Evolutionary conservation across 1,140 invertebrate genomes (phyloP).

Genomic region (Drosophila sp.): DNA sequence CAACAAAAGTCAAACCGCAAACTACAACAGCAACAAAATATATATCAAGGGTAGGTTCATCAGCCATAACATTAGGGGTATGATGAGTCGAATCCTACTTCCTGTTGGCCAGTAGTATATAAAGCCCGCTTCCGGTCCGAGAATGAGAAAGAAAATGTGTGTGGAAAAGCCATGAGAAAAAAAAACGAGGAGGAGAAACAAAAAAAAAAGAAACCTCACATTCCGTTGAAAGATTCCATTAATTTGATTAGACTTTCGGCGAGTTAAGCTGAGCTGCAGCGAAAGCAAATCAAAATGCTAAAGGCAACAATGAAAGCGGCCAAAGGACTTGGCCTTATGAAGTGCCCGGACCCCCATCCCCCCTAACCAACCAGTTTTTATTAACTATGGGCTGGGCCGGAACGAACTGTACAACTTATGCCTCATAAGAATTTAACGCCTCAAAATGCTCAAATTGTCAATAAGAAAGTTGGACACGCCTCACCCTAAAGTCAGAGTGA

Average conservation of each 20-base stretch:
- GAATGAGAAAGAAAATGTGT: neutral
- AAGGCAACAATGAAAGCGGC: conserved; percentile 29
- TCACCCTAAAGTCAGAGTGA: conserved; percentile 3
- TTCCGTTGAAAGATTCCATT: conserved; percentile 71
- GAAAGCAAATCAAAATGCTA: conserved; percentile 18
- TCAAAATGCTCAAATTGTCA: conserved; percentile 77
- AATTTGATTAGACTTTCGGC: conserved; percentile 73
- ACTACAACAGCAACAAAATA: conserved; percentile 15
- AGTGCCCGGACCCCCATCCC: conserved; percentile 33
- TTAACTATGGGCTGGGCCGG: conserved; percentile 46
- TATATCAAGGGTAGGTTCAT: conserved; percentile 33
- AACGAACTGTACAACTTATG: conserved; percentile 51
- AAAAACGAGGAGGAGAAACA: too few species aligned
- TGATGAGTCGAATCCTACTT: conserved; percentile 19
- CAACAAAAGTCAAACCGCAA: conserved; percentile 21
- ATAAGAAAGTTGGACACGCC: conserved; percentile 73
- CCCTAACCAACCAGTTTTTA: conserved; percentile 28
- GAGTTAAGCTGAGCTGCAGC: conserved; percentile 9
- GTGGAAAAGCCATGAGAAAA: conserved; percentile 11
- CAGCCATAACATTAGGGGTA: neutral
- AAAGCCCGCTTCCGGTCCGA: conserved; percentile 2
- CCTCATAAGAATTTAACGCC: conserved; percentile 78
- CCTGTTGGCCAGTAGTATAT: conserved; percentile 16
- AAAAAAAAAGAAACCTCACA: conserved; percentile 25
- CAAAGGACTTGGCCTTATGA: conserved; percentile 70